phyloP scores from a whole-genome alignment of 1,140 invertebrate genomes.

The Saccostrea glomerata region DNA sequence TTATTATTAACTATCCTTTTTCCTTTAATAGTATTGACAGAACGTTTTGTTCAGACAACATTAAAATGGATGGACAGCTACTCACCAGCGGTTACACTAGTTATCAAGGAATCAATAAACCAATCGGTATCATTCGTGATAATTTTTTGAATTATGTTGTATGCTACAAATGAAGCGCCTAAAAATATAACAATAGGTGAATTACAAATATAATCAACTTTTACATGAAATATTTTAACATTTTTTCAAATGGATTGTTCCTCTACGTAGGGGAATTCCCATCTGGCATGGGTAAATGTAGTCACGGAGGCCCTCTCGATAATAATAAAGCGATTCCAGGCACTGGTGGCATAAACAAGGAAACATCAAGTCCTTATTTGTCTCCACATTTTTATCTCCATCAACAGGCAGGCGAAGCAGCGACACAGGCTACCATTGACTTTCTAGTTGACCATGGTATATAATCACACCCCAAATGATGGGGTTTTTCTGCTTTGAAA shows the following conservation, averaged over 20 bases:
- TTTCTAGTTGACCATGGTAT: constrained; percentile 49
- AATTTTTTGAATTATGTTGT: not conserved
- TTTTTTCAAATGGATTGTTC: not conserved
- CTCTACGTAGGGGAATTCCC: not conserved
- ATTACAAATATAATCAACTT: too few species aligned
- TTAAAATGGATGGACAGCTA: not conserved
- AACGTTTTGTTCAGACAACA: not conserved
- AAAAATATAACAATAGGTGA: too few species aligned
- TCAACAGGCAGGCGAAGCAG: constrained; percentile 30
- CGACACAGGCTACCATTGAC: constrained; percentile 41
- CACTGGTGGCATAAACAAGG: constrained; percentile 51
- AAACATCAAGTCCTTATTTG: not conserved
- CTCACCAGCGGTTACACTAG: constrained; percentile 27
- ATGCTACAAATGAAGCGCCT: too few species aligned
- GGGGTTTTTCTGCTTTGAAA: too few species aligned
- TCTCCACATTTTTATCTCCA: constrained; percentile 49
- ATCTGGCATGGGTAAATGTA: constrained; percentile 48
- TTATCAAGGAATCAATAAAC: not conserved
- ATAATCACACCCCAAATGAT: not conserved
- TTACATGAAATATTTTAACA: too few species aligned
- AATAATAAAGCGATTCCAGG: constrained; percentile 8
- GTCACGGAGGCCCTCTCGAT: constrained; percentile 49
- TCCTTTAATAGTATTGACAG: not conserved
- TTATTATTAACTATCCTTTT: too few species aligned
- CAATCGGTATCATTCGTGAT: not conserved